Evolutionary conservation across 2,888 invertebrate genomes (phyloP), one percentile per base, ranked within the genome.

Genomic region (Thymelicus sylvestris): DNA sequence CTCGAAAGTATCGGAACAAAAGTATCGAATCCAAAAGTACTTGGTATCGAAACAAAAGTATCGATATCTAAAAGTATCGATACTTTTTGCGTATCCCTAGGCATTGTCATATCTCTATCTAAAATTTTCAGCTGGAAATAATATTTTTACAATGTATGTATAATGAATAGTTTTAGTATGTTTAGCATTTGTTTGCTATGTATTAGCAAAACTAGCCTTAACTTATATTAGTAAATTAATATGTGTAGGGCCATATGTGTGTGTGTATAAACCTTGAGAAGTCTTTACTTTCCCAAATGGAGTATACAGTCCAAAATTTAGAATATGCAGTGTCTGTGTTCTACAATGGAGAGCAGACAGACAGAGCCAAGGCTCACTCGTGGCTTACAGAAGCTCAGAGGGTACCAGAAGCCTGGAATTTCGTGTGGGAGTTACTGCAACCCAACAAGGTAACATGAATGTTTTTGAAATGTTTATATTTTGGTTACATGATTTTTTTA

Each of bases 341-440:
- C 89, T 96, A 96, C 80, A 93, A 93, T 76, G 92, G 93, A 81
- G 95, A 90, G 79, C 95, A 83, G 83, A 89, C 85, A 61, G 96
- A 97, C 78, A 96, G 97, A 81, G 95, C 96, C 12, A 96, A 96
- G 78, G 96, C 97, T 73, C 98, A 98, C 83, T 95, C 96, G 61
- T 98, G 98, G 97, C 95, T 99, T 60, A 96, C 97, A 52, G 95
- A 96, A 77, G 97, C 97, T 12, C 98, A 98, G 88, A 95, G 96
- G 76, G 98, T 97, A 38, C 95, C 96, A 1, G 96, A 97, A 86
- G 98, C 98, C 44, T 99, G 99, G 99, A 96, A 96, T 79, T 98
- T 98, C 87, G 96, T 97, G 7, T 98, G 98, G 98, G 96, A 97
- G 75, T 94, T 99, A 41, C 94, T 99, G 78, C 96, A 96, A 83